Evolutionary conservation across 1,140 invertebrate species (phyloP).

Genomic region (Meteorus sp.): DNA sequence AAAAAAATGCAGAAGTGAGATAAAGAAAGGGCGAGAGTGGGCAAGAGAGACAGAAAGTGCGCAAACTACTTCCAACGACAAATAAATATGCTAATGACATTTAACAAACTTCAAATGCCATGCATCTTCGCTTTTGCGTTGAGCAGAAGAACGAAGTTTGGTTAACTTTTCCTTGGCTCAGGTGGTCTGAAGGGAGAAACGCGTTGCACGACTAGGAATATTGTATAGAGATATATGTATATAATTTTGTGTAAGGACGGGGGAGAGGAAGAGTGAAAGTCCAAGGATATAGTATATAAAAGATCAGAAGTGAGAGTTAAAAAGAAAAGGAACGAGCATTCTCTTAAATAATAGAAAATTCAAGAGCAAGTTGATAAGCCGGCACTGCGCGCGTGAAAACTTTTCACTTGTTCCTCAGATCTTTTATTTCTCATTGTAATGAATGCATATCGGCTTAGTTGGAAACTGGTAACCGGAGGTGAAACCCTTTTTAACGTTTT

Average conservation of each 20-base stretch:
- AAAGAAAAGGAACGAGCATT: constrained; percentile 38
- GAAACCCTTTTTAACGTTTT: constrained; percentile 48
- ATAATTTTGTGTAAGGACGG: no score
- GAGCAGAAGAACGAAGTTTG: constrained; percentile 45
- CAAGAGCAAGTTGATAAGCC: constrained; percentile 56
- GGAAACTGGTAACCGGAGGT: constrained; percentile 45
- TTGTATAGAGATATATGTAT: not conserved
- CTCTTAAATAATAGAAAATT: constrained; percentile 60
- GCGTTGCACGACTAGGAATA: not conserved
- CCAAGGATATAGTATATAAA: constrained; percentile 31
- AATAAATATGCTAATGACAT: constrained; percentile 56
- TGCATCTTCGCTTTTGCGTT: constrained; percentile 42
- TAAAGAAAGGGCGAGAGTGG: not conserved
- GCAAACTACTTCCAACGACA: constrained; percentile 38
- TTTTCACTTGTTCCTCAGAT: constrained; percentile 53
- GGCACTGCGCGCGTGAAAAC: constrained; percentile 48
- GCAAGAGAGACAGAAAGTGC: constrained; percentile 21
- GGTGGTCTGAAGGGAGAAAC: no score
- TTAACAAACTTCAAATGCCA: constrained; percentile 50
- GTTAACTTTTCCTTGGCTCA: constrained; percentile 41
- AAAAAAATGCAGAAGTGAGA: not conserved
- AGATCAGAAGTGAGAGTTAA: constrained; percentile 25
- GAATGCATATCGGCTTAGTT: constrained; percentile 60
- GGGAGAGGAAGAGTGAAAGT: constrained; percentile 13
- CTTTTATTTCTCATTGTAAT: constrained; percentile 59